Percentiles rank a stretch among this genome's conserved stretches.
Evolutionary conservation across 2,888 invertebrate species (phyloP).

Genomic region (Thysanoteuthis rhombus): DNA sequence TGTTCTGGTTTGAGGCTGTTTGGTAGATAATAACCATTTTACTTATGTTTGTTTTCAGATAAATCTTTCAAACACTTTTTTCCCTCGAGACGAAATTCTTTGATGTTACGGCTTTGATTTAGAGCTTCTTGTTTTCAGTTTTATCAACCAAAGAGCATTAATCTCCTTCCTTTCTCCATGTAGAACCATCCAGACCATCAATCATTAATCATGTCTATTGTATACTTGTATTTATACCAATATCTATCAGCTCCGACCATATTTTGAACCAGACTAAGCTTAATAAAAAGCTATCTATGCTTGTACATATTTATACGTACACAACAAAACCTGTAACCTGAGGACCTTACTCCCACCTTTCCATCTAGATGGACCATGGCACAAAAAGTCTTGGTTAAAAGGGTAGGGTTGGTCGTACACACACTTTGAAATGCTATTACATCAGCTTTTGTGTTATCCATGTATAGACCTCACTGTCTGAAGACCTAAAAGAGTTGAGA

Average conservation of each 20-base stretch:
- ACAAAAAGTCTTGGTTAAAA: too few relatives aligned
- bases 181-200: background rate
- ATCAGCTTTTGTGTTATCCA: too few relatives aligned
- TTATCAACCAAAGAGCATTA: background rate
- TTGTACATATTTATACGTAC: background rate
- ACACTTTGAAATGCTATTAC: too few relatives aligned
- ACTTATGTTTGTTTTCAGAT: background rate
- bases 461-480: too few relatives aligned
- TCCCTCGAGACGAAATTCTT: background rate
- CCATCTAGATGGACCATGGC: too few relatives aligned
- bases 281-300: background rate
- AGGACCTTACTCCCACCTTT: too few relatives aligned
- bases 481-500: too few relatives aligned
- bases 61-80: background rate
- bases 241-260: background rate
- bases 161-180: background rate
- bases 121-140: background rate
- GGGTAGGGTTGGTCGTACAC: too few relatives aligned
- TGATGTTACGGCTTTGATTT: background rate
- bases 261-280: background rate
- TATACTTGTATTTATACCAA: background rate
- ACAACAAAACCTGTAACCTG: too few relatives aligned
- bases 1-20: background rate
- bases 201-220: background rate
- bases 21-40: background rate